These are phyloP conservation scores for Fopius arisanus DNA, from an alignment of 1,140 invertebrate genomes.

Conservation along the genomic window DNA sequence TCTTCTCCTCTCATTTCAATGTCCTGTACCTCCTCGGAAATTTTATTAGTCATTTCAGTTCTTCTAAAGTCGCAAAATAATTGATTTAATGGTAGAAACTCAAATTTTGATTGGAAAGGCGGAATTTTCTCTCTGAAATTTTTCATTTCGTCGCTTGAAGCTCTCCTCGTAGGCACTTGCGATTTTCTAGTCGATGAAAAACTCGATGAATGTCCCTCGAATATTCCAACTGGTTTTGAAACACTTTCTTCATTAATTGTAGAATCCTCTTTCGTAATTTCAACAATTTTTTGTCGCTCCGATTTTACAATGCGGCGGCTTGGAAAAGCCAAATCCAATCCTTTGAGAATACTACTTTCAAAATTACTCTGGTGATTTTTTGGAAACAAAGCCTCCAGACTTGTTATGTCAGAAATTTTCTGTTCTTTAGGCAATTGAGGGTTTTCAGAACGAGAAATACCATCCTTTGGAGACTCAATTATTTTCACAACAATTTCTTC, in stretches of 20 bases:
- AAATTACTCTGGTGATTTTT: constrained; percentile 8
- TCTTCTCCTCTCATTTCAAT: background rate
- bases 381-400: constrained; percentile 13
- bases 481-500: background rate
- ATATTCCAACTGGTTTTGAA: background rate
- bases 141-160: constrained; percentile 25
- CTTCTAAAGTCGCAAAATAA: background rate
- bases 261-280: background rate
- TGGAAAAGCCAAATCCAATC: constrained; percentile 26
- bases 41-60: background rate
- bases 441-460: background rate
- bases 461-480: background rate
- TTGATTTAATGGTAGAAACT: background rate
- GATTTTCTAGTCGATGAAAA: background rate
- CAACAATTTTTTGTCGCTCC: background rate
- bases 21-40: background rate
- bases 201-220: background rate
- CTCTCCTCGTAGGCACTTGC: constrained; percentile 9
- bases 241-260: background rate
- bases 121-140: background rate
- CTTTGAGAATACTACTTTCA: background rate
- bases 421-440: background rate
- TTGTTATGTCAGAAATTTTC: background rate
- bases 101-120: constrained; percentile 14
- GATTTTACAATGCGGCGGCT: background rate